These are phyloP conservation scores for Hippolais icterina DNA, from an alignment of 2,113 vertebrate genomes.

Conservation along the genomic window DNA sequence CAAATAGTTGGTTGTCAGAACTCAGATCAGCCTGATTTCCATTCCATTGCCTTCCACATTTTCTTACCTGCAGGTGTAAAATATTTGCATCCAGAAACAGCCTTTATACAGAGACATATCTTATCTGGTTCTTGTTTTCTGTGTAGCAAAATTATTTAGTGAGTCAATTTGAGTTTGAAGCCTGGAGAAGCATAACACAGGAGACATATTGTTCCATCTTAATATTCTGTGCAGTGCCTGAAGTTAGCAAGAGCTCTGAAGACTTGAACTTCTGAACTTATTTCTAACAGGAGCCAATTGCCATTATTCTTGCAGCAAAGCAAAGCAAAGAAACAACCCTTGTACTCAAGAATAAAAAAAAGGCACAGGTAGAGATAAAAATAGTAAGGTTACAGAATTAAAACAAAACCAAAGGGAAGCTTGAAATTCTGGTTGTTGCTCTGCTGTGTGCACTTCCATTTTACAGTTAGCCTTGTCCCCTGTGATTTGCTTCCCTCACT, in stretches of 20 bases:
- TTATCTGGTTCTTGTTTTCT: background rate
- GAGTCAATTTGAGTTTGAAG: background rate
- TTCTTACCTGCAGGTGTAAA: background rate
- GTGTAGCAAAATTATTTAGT: background rate
- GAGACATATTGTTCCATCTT: background rate
- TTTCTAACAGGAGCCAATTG: background rate
- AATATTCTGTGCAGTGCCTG: background rate
- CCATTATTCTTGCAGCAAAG: background rate
- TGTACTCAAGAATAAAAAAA: background rate
- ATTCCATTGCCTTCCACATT: background rate
- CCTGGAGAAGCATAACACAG: background rate
- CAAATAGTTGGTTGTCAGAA: background rate
- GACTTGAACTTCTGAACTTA: slow-evolving; percentile 41
- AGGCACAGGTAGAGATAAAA: background rate
- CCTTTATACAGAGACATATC: background rate
- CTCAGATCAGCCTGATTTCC: background rate
- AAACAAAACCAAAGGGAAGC: background rate
- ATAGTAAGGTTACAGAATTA: background rate
- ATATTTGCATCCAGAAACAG: background rate
- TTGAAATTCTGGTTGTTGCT: background rate
- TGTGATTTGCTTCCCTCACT: slow-evolving; percentile 11
- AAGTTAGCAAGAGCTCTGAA: slow-evolving; percentile 12
- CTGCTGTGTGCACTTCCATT: background rate
- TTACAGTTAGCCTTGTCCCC: background rate
- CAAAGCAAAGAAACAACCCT: background rate